Percentiles rank a stretch among this genome's conserved stretches.
Evolutionary conservation across 2,888 invertebrate genomes (phyloP).

Genomic region (Opisthograptis luteolata): DNA sequence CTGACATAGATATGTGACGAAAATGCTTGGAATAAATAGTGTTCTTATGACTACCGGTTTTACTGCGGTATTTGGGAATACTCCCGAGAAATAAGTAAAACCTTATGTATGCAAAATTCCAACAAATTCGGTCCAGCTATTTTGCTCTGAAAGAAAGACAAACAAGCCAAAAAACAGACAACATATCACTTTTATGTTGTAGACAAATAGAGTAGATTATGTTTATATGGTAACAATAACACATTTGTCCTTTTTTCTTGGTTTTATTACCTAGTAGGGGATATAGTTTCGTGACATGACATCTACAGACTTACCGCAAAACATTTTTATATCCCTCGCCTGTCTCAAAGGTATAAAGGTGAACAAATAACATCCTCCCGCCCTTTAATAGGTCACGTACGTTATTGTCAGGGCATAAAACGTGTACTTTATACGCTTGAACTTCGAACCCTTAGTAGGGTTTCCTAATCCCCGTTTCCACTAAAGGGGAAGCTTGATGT

Average conservation of each 20-base stretch:
- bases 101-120: no score
- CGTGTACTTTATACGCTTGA: conserved; percentile 32
- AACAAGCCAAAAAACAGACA: no score
- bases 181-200: no score
- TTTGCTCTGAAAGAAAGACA: no score
- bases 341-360: conserved; percentile 18
- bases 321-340: conserved; percentile 9
- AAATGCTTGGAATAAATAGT: conserved; percentile 9
- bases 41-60: not conserved
- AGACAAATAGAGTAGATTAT: no score
- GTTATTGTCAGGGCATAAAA: conserved; percentile 23
- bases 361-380: conserved; percentile 20
- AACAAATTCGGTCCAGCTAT: no score
- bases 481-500: conserved; percentile 7
- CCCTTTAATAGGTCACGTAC: conserved; percentile 19
- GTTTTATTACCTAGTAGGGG: no score
- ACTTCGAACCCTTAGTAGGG: conserved; percentile 42
- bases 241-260: no score
- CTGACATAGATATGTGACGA: conserved; percentile 12
- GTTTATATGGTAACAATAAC: no score
- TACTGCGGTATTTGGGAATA: no score
- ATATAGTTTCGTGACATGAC: no score
- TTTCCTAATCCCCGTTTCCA: conserved; percentile 42
- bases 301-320: conserved; percentile 1
- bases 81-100: no score